Base-by-base conservation (phyloP, 92 coral and sea anemone genomes). In the Umimayanthus kanabou region DNA sequence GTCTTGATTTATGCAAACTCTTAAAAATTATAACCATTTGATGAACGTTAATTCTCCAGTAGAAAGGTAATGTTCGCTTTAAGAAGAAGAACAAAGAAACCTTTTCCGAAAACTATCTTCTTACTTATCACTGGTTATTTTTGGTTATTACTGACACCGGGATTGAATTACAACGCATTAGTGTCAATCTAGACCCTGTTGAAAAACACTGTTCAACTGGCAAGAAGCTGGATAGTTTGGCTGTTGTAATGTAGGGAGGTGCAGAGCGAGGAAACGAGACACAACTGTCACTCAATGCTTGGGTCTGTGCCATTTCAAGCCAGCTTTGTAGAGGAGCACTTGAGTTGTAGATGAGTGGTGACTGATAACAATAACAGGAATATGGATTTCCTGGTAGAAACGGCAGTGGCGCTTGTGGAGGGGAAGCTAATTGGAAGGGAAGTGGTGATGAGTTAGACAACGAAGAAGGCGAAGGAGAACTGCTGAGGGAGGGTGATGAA, bases 131-230 rank as follows among this genome's bases (percentile, higher is more conserved):
- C 28, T 55, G 45, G 71, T 33, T 53, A 50, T 26, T 53, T 80
- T 55, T 80, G 18, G 84, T 80, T 28, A 80, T 80, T 58, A 80
- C 84, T 57, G 84, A 58, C 84, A 80, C 84, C 29, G 84, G 84
- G 28, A 80, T 80, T 47, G 84, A 80, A 6, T 33, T 66, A 9
- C 47, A 33, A 23, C 64, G 50, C 64, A 39, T 57, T 28, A 80
- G 16, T 33, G 61, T 80, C 16, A 80, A 13, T 33, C 58, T 57
- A 30, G 84, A 23, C n/a, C 37, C 15, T 16, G 84, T 15, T 57
- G 39, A 14, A 29, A 57, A 57, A 80, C 47, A 11, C 26, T 80
- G 45, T 29, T 80, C 67, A 28, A 20, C 6, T 13, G 69, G 45
- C 11, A 8, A 57, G 47, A 80, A 57, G 26, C 45, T 28, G 8